Evolutionary conservation across 2,888 invertebrate genomes (phyloP), one percentile per base, ranked within the genome.

Genomic region (Andrena bicolor): DNA sequence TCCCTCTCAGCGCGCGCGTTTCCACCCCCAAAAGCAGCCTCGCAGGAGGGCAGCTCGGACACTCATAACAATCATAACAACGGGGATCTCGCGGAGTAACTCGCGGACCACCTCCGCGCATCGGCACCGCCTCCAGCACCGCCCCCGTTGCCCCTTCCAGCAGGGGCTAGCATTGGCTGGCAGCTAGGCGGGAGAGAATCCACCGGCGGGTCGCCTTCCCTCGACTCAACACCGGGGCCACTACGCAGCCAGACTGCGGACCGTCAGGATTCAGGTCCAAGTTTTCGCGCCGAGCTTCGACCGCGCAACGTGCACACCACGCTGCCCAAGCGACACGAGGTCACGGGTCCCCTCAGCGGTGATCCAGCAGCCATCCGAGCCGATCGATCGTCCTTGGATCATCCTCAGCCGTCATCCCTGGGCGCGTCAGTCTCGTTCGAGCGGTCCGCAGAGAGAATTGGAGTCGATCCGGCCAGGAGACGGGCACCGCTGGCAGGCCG

Each of bases 171-270:
- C 74, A 80, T 80, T 83, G 75, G 75, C 80, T 69, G 83, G 56
- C 26, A 58, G 69, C 84, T 75, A 80, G 84, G 88, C 87, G 89
- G 88, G 87, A 87, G 89, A 84, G 79, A 79, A 83, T 35, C 76
- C 82, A 81, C 89, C 56, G 84, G 76, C 82, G 89, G 89, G 88
- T 84, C 81, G 81, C 79, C 89, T 89, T 87, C 88, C 88, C 86
- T 89, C 89, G 89, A 73, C 73, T 85, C 70, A 68, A 87, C 83
- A 76, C 78, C 86, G 88, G 86, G 88, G 92, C 90, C 94, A 94
- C 92, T 93, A 94, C 93, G 94, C 94, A 94, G 94, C 93, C 90
- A 93, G 94, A 92, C 94, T 94, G 94, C 94, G 93, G 90, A 92
- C 92, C 92, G 94, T 90, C 91, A 93, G 92, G 93, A 89, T 91